A percentile compares a stretch with the other conserved stretches of the same genome.
phyloP scores from a whole-genome alignment of 2,797 vertebrate genomes.

The Simalia tracyae region DNA sequence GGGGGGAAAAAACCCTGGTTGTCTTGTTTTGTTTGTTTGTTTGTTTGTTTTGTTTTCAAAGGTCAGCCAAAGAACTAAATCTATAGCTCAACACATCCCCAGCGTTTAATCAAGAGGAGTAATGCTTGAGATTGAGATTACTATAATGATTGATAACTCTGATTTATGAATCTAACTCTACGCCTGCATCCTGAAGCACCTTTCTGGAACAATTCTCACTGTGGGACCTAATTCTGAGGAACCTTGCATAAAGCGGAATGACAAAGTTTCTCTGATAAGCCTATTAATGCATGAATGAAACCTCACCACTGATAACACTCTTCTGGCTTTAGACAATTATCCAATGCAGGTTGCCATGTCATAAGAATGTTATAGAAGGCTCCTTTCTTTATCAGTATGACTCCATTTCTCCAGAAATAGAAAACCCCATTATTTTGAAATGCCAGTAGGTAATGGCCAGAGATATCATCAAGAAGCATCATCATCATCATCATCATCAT shows the following conservation, averaged over 20 bases:
- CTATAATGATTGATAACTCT: background rate
- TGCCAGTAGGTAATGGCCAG: background rate
- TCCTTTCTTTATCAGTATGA: background rate
- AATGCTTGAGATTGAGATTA: background rate
- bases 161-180: background rate
- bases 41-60: background rate
- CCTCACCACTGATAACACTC: background rate
- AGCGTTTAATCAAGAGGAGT: background rate
- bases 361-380: background rate
- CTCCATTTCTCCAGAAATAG: background rate
- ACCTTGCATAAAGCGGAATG: background rate
- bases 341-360: background rate
- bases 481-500: too few relatives aligned
- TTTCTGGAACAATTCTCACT: background rate
- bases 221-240: background rate
- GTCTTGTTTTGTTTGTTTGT: background rate
- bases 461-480: background rate
- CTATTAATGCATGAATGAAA: background rate
- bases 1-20: background rate
- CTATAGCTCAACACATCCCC: background rate
- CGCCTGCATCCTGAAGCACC: background rate
- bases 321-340: background rate
- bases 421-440: background rate
- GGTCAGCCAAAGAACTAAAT: background rate
- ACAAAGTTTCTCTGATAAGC: background rate